Evolutionary conservation across 2,888 invertebrate species (phyloP), one percentile per base, ranked within the genome.

Genomic region (Epistrophe eligans): DNA sequence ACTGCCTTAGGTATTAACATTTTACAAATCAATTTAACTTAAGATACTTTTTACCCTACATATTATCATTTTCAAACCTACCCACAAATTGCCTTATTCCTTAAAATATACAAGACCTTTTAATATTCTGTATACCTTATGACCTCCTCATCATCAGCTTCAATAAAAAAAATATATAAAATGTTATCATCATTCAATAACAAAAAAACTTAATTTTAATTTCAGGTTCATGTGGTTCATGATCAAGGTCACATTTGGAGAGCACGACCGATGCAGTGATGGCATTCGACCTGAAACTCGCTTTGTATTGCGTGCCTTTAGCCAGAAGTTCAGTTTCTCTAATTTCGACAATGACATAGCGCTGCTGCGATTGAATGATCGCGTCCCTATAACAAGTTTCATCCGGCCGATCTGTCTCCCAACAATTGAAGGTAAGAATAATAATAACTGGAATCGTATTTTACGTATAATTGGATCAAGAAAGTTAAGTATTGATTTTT

Each of bases 301-400:
- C 89, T 97, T 96, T 91, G 97, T 97, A 57, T 92, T 97, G 38
- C 94, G 97, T 70, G 96, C 96, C 62, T 95, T 96, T 74, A 94
- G 96, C 10, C 96, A 97, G 89, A 96, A 96, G 90, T 98, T 98
- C 93, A 97, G 96, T 90, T 95, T 97, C 90, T 94, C 96, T 67
- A 97, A 97, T 93, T 98, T 97, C 90, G 97, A 98, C 93, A 96
- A 98, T 91, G 98, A 98, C 91, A 97, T 98, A 88, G 97, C 97
- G 0, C 92, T 98, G 73, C 92, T 98, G 79, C 94, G 97, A 43
- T 94, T 98, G 2, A 97, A 97, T 91, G 97, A 97, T 90, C 94
- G 95, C 58, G 97, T 98, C 48, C 96, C 96, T 0, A 95, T 98
- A 82, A 96, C 96, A 2, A 96, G 96, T 88, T 94, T 95, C 71